A percentile compares a stretch with the other conserved stretches of the same genome.
These are phyloP conservation scores for Brenthis ino DNA, from an alignment of 2,888 invertebrate genomes.

Conservation along the genomic window DNA sequence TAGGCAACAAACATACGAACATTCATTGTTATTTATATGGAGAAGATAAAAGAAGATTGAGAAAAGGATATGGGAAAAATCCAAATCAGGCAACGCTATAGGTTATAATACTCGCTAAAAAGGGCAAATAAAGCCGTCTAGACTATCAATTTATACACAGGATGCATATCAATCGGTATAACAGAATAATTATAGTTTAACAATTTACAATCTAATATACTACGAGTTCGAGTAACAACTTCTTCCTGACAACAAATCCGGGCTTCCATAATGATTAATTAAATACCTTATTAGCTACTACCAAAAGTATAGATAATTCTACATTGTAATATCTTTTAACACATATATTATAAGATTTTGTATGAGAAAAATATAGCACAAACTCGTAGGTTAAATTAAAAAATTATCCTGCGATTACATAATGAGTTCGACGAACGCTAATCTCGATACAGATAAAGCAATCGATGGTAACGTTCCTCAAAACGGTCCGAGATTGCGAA, in stretches of 20 bases:
- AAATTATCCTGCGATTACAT: conserved; percentile 24
- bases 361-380: not conserved
- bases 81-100: no score
- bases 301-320: no score
- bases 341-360: no score
- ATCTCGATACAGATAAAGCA: conserved; percentile 39
- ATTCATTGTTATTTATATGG: no score
- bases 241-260: conserved; percentile 15
- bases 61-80: no score
- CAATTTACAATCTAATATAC: conserved; percentile 25
- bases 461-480: conserved; percentile 21
- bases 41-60: no score
- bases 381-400: not conserved
- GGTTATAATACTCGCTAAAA: conserved; percentile 4
- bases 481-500: conserved; percentile 46
- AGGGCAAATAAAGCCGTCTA: conserved; percentile 26
- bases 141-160: conserved; percentile 36
- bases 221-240: conserved; percentile 29
- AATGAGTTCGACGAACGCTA: conserved; percentile 43
- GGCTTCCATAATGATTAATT: not conserved
- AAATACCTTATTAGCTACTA: no score
- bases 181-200: conserved; percentile 32
- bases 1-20: no score
- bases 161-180: conserved; percentile 34
- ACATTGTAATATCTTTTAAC: no score